These are phyloP conservation scores for Melanaphis sacchari DNA, from an alignment of 1,140 invertebrate species.

Conservation along the genomic window DNA sequence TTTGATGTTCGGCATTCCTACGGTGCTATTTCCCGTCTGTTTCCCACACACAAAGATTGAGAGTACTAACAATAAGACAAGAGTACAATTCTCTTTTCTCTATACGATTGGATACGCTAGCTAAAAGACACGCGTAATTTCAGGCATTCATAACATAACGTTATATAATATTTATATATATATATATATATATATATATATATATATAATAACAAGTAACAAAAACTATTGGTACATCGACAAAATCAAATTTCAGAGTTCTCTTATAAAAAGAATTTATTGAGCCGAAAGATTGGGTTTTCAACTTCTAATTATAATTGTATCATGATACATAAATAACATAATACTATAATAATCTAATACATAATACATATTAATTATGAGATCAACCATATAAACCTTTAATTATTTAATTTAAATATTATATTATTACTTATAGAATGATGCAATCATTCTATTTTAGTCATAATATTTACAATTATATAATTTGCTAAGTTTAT, in stretches of 20 bases:
- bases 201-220: neutral
- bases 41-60: slow-evolving; percentile 53
- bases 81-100: slow-evolving; percentile 37
- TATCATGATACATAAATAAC: neutral
- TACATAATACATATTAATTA: neutral
- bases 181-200: neutral
- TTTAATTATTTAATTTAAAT: no score
- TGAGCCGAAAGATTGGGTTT: neutral
- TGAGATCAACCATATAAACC: no score
- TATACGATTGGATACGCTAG: slow-evolving; percentile 42
- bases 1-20: slow-evolving; percentile 18
- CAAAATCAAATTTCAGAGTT: slow-evolving; percentile 32
- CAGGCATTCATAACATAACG: slow-evolving; percentile 34
- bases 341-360: neutral
- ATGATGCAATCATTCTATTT: no score
- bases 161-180: no score
- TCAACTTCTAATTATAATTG: neutral
- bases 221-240: neutral
- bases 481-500: no score
- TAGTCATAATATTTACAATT: no score
- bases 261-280: neutral
- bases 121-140: slow-evolving; percentile 48
- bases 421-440: no score
- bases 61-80: slow-evolving; percentile 45
- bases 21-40: slow-evolving; percentile 42